These are phyloP conservation scores for Chirona hameri DNA, from an alignment of 2,888 invertebrate genomes.

Conservation along the genomic window DNA sequence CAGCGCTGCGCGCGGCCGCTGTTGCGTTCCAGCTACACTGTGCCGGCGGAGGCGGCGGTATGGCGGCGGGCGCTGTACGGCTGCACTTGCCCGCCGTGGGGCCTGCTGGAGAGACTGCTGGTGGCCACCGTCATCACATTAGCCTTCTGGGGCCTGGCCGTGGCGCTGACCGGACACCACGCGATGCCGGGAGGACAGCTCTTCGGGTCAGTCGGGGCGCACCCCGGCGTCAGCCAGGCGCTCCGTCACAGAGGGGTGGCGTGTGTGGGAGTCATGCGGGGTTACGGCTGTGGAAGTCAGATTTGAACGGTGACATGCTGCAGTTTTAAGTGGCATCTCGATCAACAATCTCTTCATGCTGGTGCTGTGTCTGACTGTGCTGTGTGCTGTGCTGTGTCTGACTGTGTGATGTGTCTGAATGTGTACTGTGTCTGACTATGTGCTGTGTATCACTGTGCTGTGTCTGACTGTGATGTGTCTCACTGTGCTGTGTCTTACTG, in stretches of 20 bases:
- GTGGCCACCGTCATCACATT: neutral
- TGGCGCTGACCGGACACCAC: neutral
- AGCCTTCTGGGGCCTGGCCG: neutral
- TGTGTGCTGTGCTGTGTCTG: neutral
- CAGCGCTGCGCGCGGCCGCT: constrained; percentile 28
- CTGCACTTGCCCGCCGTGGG: constrained; percentile 38
- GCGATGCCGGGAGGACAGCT: neutral
- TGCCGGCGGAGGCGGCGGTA: constrained; percentile 33
- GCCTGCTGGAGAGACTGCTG: neutral
- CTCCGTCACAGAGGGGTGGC: too few species aligned
- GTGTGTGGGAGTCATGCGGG: too few species aligned
- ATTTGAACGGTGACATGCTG: too few species aligned
- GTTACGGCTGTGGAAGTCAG: too few species aligned
- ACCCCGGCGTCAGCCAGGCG: too few species aligned
- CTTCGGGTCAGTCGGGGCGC: neutral
- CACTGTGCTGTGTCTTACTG: neutral
- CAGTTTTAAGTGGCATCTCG: too few species aligned
- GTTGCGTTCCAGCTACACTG: constrained; percentile 33
- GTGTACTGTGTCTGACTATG: neutral
- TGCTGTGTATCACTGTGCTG: neutral
- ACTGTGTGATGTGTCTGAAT: neutral
- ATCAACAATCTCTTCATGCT: neutral
- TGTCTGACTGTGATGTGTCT: neutral
- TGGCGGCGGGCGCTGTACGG: constrained; percentile 35
- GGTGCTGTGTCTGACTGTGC: neutral